These are phyloP conservation scores for Forficula auricularia DNA, from an alignment of 1,140 invertebrate genomes.

Conservation along the genomic window DNA sequence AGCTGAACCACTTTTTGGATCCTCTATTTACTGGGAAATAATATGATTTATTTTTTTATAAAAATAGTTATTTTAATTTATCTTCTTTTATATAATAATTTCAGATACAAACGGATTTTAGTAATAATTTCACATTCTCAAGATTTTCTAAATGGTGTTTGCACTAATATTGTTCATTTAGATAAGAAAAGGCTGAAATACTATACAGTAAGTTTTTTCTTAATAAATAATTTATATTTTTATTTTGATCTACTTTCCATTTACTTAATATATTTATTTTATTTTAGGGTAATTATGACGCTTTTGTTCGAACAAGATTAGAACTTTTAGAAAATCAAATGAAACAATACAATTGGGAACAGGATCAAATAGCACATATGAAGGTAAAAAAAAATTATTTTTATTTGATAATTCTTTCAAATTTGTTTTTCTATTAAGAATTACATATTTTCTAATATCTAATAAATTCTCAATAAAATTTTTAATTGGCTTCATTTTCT, in stretches of 20 bases:
- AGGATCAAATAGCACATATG: conserved; percentile 98
- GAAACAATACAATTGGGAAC: conserved; percentile 99
- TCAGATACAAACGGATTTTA: conserved; percentile 84
- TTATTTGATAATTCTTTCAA: background rate
- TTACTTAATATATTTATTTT: background rate
- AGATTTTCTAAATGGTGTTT: conserved; percentile 98
- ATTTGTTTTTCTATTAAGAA: background rate
- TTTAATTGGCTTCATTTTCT: too few relatives aligned
- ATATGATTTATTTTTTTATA: too few relatives aligned
- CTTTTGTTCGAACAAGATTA: conserved; percentile 78
- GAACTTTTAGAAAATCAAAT: conserved; percentile 96
- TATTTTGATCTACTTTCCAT: background rate
- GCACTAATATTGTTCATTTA: conserved; percentile 96
- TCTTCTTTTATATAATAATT: too few relatives aligned
- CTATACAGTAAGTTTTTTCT: conserved; percentile 55
- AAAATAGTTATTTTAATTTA: too few relatives aligned
- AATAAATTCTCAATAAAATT: too few relatives aligned
- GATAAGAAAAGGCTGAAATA: conserved; percentile 85
- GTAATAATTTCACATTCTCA: conserved; percentile 99
- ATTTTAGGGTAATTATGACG: conserved; percentile 75
- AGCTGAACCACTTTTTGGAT: too few relatives aligned
- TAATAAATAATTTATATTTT: background rate
- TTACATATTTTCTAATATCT: too few relatives aligned
- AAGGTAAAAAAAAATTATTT: conserved; percentile 40
- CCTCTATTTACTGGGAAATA: too few relatives aligned